These are phyloP conservation scores for Anas acuta DNA, from an alignment of 2,797 vertebrate genomes.

Conservation along the genomic window DNA sequence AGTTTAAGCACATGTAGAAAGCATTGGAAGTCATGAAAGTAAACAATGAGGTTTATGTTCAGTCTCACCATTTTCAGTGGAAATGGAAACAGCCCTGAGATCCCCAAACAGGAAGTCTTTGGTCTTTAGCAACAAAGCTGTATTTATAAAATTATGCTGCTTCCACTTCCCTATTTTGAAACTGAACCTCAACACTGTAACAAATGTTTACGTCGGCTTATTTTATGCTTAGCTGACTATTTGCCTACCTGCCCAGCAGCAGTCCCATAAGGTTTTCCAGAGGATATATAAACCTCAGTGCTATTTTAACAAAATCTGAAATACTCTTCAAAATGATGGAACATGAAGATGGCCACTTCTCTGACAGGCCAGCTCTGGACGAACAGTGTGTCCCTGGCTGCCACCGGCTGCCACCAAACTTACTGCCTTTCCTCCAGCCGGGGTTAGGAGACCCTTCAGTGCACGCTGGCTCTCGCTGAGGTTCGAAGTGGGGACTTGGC, in stretches of 20 bases:
- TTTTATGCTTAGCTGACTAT: neutral
- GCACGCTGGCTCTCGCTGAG: accelerated
- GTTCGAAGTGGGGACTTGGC: neutral
- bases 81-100: neutral
- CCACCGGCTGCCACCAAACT: neutral
- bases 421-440: accelerated
- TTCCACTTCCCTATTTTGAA: constrained; percentile 32
- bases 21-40: neutral
- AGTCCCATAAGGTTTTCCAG: neutral
- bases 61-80: neutral
- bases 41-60: constrained; percentile 28
- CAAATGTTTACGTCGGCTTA: neutral
- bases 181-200: neutral
- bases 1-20: constrained; percentile 3
- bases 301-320: neutral
- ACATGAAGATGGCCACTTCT: accelerated
- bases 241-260: neutral
- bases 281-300: neutral
- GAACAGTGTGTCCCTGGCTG: neutral
- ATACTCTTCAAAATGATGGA: neutral
- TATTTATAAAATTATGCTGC: neutral
- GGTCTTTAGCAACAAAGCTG: neutral
- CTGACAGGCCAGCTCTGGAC: neutral
- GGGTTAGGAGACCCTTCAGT: no score
- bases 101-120: constrained; percentile 41